Conservation (phyloP, 2,888 invertebrate genomes). For the Leucophenga maculata region DNA sequence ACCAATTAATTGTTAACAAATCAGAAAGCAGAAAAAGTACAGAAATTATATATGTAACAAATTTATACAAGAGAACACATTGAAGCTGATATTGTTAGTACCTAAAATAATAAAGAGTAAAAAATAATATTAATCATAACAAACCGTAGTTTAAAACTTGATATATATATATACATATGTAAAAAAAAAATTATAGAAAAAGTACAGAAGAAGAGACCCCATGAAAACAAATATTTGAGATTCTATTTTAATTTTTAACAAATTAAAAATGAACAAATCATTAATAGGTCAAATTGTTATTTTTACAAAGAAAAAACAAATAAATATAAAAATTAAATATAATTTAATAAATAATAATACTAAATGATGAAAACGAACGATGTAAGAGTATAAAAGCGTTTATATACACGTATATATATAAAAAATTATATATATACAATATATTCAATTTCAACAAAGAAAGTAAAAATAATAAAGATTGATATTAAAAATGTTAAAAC, state of each 20-base stretch:
- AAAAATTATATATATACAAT: conserved; percentile 62
- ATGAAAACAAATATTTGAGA: conserved; percentile 51
- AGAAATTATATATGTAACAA: conserved; percentile 59
- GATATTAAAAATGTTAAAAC: conserved; percentile 63
- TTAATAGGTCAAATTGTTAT: conserved; percentile 50
- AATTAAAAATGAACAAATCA: conserved; percentile 38
- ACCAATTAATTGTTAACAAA: conserved; percentile 42
- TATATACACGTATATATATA: conserved; percentile 36
- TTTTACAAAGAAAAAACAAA: conserved; percentile 53
- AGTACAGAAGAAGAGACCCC: conserved; percentile 33
- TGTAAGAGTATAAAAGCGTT: conserved; percentile 41
- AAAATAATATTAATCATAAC: conserved; percentile 34
- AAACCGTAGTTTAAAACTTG: conserved; percentile 41
- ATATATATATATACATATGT: conserved; percentile 15
- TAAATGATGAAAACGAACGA: conserved; percentile 32
- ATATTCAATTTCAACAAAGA: conserved; percentile 60
- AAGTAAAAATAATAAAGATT: conserved; percentile 50
- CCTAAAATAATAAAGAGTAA: conserved; percentile 55
- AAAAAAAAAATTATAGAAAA: too few species aligned
- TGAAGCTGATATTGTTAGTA: conserved; percentile 71
- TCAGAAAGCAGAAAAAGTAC: conserved; percentile 50
- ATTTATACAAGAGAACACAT: conserved; percentile 63
- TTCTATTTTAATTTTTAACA: conserved; percentile 53
- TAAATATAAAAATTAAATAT: conserved; percentile 34
- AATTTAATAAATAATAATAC: conserved; percentile 30